Evolutionary conservation across 2,888 invertebrate species (phyloP), one percentile per base, ranked within the genome.

Genomic region (Ophion ventricosus): DNA sequence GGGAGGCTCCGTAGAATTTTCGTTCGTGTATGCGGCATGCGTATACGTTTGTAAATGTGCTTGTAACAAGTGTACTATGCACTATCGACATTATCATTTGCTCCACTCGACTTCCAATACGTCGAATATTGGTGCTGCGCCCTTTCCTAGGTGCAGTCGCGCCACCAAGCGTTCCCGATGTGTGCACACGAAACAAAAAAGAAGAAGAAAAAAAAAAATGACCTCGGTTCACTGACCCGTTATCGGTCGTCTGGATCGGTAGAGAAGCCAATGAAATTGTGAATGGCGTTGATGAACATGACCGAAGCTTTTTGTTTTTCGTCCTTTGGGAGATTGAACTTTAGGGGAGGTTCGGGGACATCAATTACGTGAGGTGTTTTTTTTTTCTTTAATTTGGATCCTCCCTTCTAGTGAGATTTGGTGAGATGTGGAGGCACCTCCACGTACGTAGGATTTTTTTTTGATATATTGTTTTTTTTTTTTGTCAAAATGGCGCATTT

Each of bases 31-130:
- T 70, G n/a, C 23, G 43, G 23, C 66, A 43, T 43, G 43, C 49
- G 49, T 49, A 4, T 49, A 49, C 49, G 35, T 64, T n/a, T 64
- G 64, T 43, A 23, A 23, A 23, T 67, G n/a, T 23, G 23, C 25
- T 59, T 63, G 63, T 49, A 35, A 35, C n/a, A 59, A 8, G 61
- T 69, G 69, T 67, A 40, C 23, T 66, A 35, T 35, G 25, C 56
- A 49, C 61, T 43, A 54, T 57, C 64, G 66, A 75, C 80, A 80
- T 72, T 77, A 74, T 49, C 82, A 76, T 82, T 81, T 67, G 56
- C 76, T 79, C 70, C n/a, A 64, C 75, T 79, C 82, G 75, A 72
- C 73, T 54, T 61, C 72, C 25, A 73, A 63, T 59, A 25, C 70
- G 29, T 56, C 75, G 10, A 67, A 64, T 20, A 35, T 17, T 26